Base-by-base conservation (phyloP, 1,140 invertebrate species). In the Ips nitidus region DNA sequence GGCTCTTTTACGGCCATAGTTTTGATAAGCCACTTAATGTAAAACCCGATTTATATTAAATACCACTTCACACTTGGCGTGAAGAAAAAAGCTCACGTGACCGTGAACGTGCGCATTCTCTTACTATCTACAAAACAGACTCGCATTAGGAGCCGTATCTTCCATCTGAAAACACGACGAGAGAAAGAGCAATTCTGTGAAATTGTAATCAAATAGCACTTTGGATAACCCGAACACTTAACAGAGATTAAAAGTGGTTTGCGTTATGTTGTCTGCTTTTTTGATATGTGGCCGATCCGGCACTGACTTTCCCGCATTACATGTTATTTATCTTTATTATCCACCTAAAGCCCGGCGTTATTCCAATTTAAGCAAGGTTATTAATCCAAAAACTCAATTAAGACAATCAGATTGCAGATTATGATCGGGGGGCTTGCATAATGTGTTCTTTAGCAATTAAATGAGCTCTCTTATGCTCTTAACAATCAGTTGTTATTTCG, bases 161-260 rank as follows among this genome's bases (percentile, higher is more conserved):
- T 42, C 39, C 50, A 66, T 66, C 65, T 57, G 59, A 56, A 65
- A 60, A 63, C 61, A 66, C 65, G 53, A 63, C 61, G 61, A 56
- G 65, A 66, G 56, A 22, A 22, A 66, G 53, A 56, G n/a, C 62
- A 66, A 66, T 66, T 66, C 65, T 66, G 56, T 57, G 65, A 66
- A 66, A 66, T 42, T 42, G 52, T 40, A 58, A 66, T 66, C 65
- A 66, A 58, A 59, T 45, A 50, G 38, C 56, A 66, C 64, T 58
- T 66, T 58, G 8, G 65, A 66, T 66, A 58, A 39, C 41, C 4
- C 41, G 55, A 57, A 66, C 65, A 66, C 65, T 65, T 52, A 41
- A 22, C 22, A 22, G 22, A 22, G 22, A 22, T 22, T 22, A 22
- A 22, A 22, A 22, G 22, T 22, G 22, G 22, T 22, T 22, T 22